These are phyloP conservation scores for Sylvilagus floridanus DNA, from an alignment of 2,797 vertebrate genomes.

Conservation along the genomic window DNA sequence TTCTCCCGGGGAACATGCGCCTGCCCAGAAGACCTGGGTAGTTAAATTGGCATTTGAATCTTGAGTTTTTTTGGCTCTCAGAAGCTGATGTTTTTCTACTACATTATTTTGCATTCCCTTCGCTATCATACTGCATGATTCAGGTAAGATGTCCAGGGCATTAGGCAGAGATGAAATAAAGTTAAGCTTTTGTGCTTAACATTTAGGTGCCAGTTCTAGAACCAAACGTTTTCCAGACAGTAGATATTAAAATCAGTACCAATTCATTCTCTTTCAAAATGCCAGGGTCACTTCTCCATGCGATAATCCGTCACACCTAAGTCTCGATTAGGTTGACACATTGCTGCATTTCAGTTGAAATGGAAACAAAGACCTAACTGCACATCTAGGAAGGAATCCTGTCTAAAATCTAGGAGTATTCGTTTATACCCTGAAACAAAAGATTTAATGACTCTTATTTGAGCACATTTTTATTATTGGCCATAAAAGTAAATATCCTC, in stretches of 20 bases:
- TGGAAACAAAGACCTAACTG: conserved; percentile 40
- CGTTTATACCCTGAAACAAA: conserved; percentile 79
- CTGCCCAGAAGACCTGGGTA: neutral
- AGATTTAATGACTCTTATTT: conserved; percentile 81
- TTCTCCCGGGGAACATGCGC: neutral
- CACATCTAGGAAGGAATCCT: conserved; percentile 63
- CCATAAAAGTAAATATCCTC: conserved; percentile 82
- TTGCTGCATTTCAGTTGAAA: conserved; percentile 42
- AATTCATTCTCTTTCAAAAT: conserved; percentile 69
- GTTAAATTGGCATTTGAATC: neutral
- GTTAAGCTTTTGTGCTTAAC: conserved; percentile 47
- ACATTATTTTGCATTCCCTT: neutral
- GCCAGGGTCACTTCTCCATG: conserved; percentile 41
- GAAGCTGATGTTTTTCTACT: neutral
- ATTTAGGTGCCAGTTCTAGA: conserved; percentile 43
- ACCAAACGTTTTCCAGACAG: conserved; percentile 51
- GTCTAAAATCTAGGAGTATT: conserved; percentile 69
- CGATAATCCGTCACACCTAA: conserved; percentile 43
- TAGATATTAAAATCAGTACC: conserved; percentile 69
- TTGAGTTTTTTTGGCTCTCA: neutral
- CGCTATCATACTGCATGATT: neutral
- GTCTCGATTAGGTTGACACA: conserved; percentile 40
- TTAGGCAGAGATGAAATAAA: conserved; percentile 36
- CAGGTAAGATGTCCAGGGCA: neutral
- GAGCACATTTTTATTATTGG: conserved; percentile 83